phyloP scores from a whole-genome alignment of 2,888 invertebrate genomes.

The Pachydiplax longipennis region DNA sequence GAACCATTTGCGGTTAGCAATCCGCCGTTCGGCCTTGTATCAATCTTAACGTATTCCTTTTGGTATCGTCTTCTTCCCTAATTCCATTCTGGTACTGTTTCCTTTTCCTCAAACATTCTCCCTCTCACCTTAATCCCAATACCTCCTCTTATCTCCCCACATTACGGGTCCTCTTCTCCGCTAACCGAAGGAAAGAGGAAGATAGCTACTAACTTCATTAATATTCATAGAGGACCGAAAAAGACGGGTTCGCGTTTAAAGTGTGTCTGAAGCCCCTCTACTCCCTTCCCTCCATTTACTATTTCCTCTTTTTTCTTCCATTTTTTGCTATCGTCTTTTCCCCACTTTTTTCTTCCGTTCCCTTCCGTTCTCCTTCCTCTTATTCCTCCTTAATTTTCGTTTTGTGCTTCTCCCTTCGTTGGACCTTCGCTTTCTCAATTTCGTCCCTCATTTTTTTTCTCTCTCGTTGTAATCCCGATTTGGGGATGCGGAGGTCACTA shows the following conservation, averaged over 20 bases:
- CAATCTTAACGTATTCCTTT: background rate
- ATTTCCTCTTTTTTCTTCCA: background rate
- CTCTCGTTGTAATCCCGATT: conserved; percentile 43
- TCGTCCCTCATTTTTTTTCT: background rate
- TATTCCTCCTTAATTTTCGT: background rate
- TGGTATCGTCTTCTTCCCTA: background rate
- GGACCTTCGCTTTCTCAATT: background rate
- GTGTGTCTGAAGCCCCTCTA: conserved; percentile 46
- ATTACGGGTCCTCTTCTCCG: background rate
- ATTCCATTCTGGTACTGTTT: background rate
- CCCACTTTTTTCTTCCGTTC: background rate
- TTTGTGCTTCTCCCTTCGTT: background rate
- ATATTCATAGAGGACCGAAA: conserved; percentile 40
- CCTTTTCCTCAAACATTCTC: background rate
- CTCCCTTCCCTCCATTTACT: conserved; percentile 15
- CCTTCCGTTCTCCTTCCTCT: background rate
- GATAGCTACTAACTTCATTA: conserved; percentile 21
- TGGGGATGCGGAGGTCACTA: background rate
- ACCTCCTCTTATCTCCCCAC: background rate
- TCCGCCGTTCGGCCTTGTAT: background rate
- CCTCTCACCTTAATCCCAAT: background rate
- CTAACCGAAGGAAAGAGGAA: background rate
- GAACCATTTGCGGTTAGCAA: background rate
- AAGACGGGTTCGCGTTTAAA: conserved; percentile 40
- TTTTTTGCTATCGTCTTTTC: conserved; percentile 12